phyloP scores from a whole-genome alignment of 2,113 vertebrate species.

The Pterocles burchelli region DNA sequence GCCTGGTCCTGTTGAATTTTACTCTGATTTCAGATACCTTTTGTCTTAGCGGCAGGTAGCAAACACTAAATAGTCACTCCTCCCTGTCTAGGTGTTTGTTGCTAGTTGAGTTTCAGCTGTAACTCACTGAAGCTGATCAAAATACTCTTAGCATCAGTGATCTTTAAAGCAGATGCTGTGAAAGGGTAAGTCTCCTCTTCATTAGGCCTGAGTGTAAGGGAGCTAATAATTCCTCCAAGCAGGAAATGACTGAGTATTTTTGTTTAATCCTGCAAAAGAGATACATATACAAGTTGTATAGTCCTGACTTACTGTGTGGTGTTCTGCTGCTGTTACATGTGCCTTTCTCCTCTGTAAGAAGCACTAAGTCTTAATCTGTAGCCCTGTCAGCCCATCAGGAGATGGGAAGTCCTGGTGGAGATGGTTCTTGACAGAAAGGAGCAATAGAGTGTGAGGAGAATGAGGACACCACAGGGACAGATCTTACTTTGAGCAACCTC shows the following conservation, averaged over 20 bases:
- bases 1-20: neutral
- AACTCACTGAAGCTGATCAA: neutral
- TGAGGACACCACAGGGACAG: neutral
- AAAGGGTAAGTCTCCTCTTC: neutral
- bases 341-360: neutral
- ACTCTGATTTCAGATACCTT: neutral
- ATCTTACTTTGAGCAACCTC: neutral
- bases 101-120: neutral
- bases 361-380: neutral
- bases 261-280: neutral
- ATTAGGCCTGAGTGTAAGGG: neutral
- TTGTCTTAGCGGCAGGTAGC: neutral
- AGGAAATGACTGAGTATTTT: neutral
- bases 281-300: fast-evolving
- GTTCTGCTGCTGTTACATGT: neutral
- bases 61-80: neutral
- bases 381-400: neutral
- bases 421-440: neutral
- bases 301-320: neutral
- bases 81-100: neutral
- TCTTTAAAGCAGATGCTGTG: neutral
- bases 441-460: neutral
- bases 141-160: neutral
- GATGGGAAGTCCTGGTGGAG: neutral
- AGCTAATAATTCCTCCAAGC: neutral